Evolutionary conservation across 2,797 vertebrate genomes (phyloP), one percentile per base, ranked within the genome.

Genomic region (Benthosema pterotum): DNA sequence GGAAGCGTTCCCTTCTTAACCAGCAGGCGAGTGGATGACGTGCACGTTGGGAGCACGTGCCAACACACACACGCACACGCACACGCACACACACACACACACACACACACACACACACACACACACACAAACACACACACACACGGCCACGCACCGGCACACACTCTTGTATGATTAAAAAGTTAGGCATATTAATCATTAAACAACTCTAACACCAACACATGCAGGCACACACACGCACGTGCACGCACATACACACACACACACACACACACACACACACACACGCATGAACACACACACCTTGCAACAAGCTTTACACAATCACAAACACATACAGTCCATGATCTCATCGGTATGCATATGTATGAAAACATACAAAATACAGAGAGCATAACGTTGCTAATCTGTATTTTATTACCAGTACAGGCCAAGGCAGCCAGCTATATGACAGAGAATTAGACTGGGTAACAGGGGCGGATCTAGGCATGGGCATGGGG

Each of bases 21-120:
- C 47, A 70, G 74, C 74, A 62, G 28, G 28, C 42, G 50, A 9
- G 51, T 38, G 63, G 74, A 74, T 67, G 74, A 72, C 68, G 73
- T 68, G 48, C 52, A 66, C 55, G 69, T 72, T 68, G 56, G 4
- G 3, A 60, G 64, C 32, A 38, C 32, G 32, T 2, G 15, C 3
- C 15, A 48, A 66, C 67, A 65, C 64, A 74, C 17, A 38, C 42
- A 43, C 16, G 49, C 16, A 46, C 18, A 5, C 48, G 15, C 52
- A 13, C n/a, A 18, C 19, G 13, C 13, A 55, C 42, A 54, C 17
- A 52, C 17, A 59, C 2, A 52, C 16, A 60, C 42, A 47, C 18
- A 49, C 16, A 62, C 6, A 52, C 28, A 42, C 57, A 49, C 43
- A 32, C 16, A 54, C 48, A 64, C 8, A 7, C 8, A 65, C 25